Base-by-base conservation (phyloP, 2,113 vertebrate species). In the Suricata suricatta region DNA sequence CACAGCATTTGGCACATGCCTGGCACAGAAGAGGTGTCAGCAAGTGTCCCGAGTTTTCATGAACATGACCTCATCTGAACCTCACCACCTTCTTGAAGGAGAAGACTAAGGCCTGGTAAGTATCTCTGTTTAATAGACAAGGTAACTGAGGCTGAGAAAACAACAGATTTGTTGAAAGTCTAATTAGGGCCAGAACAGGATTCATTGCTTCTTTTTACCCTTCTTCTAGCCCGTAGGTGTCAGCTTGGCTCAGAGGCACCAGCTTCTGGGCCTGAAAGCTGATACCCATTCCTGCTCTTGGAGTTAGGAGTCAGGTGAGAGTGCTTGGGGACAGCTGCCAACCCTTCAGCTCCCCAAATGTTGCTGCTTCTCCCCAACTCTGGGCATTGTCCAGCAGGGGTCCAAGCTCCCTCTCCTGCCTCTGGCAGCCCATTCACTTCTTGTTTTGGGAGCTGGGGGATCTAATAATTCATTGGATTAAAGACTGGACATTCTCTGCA, bases 391-490 rank as follows among this genome's bases (percentile, higher is more conserved):
- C 27, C 50, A 82, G 14, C 60, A 44, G 57, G 38, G 29, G 17
- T 74, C 41, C 11, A 50, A 10, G 21, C 9, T 44, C 68, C 35
- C 3, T 27, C 27, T 87, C 33, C 47, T 91, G 14, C 95, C 41
- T 85, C 93, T 57, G 29, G n/a, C 35, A 93, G 44, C 29, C 27
- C 21, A n/a, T 41, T 95, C 66, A 86, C 52, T 82, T 95, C 88
- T 71, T 83, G 54, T 31, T 85, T 93, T 82, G 69, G 52, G 31
- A 60, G 11, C 21, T 8, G 15, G 19, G 54, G 15, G 11, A 89
- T 60, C 38, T 85, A 88, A 88, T n/a, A 52, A n/a, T 44, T 93
- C 80, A 35, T 66, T 93, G 79, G n/a, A 9, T 95, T 86, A 69
- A 52, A 54, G 72, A 63, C 29, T 79, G 87, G 33, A 16, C 47